These are phyloP conservation scores for Melanerpes aurifrons DNA, from an alignment of 2,113 vertebrate genomes.

Conservation along the genomic window DNA sequence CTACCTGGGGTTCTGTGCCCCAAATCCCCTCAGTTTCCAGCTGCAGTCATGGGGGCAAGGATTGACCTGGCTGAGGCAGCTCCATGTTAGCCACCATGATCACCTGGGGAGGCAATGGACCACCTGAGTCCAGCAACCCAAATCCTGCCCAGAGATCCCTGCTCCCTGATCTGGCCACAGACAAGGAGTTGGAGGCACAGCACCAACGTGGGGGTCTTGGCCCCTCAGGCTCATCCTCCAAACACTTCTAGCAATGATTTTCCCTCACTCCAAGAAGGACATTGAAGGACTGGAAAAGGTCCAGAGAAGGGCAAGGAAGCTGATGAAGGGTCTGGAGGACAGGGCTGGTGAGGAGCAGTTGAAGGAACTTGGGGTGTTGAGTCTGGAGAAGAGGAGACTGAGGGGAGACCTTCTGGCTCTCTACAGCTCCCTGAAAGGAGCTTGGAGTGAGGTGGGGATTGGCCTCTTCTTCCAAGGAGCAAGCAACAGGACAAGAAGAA, in stretches of 20 bases:
- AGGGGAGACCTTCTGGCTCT: neutral
- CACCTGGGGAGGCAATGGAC: neutral
- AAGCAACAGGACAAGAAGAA: neutral
- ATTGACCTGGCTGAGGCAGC: accelerated
- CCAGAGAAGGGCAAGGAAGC: too few relatives aligned
- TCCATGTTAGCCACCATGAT: accelerated
- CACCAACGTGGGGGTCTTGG: accelerated
- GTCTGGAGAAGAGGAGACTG: too few relatives aligned
- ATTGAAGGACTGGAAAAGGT: too few relatives aligned
- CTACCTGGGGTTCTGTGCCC: accelerated
- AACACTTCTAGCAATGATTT: too few relatives aligned
- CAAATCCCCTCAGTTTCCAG: neutral
- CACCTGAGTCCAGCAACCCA: neutral
- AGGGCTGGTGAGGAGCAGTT: too few relatives aligned
- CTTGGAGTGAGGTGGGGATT: neutral
- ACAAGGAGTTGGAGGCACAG: accelerated
- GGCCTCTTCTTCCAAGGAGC: neutral
- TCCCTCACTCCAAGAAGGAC: too few relatives aligned
- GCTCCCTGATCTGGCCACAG: accelerated
- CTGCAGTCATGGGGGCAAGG: accelerated
- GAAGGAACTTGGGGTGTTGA: too few relatives aligned
- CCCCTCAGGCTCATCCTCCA: accelerated
- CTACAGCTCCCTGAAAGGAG: neutral
- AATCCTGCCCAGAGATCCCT: neutral
- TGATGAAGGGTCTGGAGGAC: too few relatives aligned